Conservation (phyloP, 2,113 vertebrate species). For the Oncorhynchus kisutch region DNA sequence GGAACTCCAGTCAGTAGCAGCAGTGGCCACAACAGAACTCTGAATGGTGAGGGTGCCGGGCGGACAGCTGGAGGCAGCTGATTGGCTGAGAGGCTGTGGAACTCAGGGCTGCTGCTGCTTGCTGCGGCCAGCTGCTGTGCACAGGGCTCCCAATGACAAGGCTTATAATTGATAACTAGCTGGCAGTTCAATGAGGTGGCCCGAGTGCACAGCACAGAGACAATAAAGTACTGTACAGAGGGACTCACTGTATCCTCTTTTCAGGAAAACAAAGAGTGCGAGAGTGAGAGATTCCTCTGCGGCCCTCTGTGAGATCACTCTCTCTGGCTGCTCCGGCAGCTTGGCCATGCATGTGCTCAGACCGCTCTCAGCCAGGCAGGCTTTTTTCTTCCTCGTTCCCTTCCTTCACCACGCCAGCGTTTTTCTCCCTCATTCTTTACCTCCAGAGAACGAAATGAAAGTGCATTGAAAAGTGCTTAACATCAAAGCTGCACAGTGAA, state of each 20-base stretch:
- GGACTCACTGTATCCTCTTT: slow-evolving; percentile 64
- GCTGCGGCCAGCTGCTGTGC: slow-evolving; percentile 84
- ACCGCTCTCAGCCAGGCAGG: not conserved
- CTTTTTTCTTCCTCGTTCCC: not conserved
- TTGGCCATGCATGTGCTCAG: slow-evolving; percentile 2
- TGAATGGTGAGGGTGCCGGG: slow-evolving; percentile 68
- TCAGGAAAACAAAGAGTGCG: slow-evolving; percentile 25
- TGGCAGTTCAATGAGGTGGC: slow-evolving; percentile 77
- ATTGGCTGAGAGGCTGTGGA: slow-evolving; percentile 77
- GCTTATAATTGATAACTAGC: slow-evolving; percentile 86
- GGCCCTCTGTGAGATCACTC: not conserved
- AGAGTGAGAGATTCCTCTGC: slow-evolving; percentile 25
- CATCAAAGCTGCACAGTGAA: slow-evolving; percentile 35
- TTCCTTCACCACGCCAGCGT: not conserved
- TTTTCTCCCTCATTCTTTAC: slow-evolving; percentile 1
- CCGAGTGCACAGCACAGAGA: slow-evolving; percentile 63
- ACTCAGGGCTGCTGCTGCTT: slow-evolving; percentile 72
- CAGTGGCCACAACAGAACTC: slow-evolving; percentile 63
- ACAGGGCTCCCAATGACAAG: slow-evolving; percentile 82
- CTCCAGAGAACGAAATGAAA: slow-evolving; percentile 39
- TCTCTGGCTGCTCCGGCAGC: not conserved
- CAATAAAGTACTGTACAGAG: slow-evolving; percentile 52
- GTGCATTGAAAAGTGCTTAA: slow-evolving; percentile 35
- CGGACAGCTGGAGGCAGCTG: slow-evolving; percentile 74
- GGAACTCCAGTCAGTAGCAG: slow-evolving; percentile 67